phyloP scores from a whole-genome alignment of 2,113 vertebrate species.

The Myrmecobius fasciatus region DNA sequence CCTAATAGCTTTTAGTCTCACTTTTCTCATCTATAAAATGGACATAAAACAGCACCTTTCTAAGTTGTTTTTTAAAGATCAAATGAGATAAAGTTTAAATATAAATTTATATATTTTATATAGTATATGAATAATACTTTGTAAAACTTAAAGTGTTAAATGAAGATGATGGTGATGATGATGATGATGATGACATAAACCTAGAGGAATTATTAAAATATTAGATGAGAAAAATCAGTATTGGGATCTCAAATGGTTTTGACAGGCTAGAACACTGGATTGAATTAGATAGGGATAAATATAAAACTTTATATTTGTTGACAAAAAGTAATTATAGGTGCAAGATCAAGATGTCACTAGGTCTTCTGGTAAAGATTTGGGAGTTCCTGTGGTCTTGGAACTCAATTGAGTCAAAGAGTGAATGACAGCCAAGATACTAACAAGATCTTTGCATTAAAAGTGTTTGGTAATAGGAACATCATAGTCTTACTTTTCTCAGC shows the following conservation, averaged over 20 bases:
- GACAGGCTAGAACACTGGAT: neutral
- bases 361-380: neutral
- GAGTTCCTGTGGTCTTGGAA: neutral
- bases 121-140: neutral
- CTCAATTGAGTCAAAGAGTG: neutral
- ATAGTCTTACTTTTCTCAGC: neutral
- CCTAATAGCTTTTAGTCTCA: neutral
- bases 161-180: neutral
- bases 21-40: neutral
- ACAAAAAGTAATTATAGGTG: neutral
- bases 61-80: neutral
- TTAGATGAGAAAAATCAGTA: neutral
- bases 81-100: neutral
- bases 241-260: neutral
- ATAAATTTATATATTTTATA: neutral
- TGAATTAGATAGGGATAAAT: neutral
- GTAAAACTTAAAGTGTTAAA: neutral
- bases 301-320: neutral
- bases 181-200: neutral
- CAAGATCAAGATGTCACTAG: neutral
- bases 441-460: neutral
- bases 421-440: neutral
- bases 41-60: neutral
- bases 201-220: neutral
- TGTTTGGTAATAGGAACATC: neutral